Evolutionary conservation across 2,113 vertebrate species (phyloP), one percentile per base, ranked within the genome.

Genomic region (Fregata magnificens): DNA sequence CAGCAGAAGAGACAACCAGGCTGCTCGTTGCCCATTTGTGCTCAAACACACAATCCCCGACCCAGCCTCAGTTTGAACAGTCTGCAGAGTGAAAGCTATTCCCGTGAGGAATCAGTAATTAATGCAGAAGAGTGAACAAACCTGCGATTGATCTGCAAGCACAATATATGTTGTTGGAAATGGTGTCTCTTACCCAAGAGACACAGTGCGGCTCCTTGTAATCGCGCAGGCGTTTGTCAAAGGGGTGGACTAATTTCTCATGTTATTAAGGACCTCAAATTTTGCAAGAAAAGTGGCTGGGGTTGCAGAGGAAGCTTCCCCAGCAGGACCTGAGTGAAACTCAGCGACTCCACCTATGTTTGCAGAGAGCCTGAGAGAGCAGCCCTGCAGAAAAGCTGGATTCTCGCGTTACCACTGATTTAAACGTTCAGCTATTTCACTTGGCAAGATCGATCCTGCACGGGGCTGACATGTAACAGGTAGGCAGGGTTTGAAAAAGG

Each of bases 341-440:
- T 22, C 47, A 1, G 32, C 1, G 1, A 16, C 81, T 66, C 45
- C n/a, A 4, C 20, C 36, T 9, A 52, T 26, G 69, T 56, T 69
- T 40, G 44, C 89, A 52, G 78, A 26, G 82, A 76, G 42, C 80
- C 34, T 13, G 45, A 16, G 63, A 32, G 31, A 9, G 62, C 83
- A 61, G 83, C 85, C 59, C 63, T 4, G 79, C 3, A 9, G 28
- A 32, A 45, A 70, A 17, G 6, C 40, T 2, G 58, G 34, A 26
- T 74, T 32, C 28, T 67, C 6, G 0, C 4, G 0, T 3, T 22
- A 25, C 29, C 16, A 2, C 44, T 1, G 32, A 6, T 13, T 34
- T 31, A 9, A 86, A 32, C 3, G 1, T n/a, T 38, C 71, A 40
- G 55, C 79, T 67, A 7, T 24, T 40, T 36, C 71, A 1, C 58